Evolutionary conservation across 2,797 vertebrate genomes (phyloP), one percentile per base, ranked within the genome.

Genomic region (Galago senegalensis): DNA sequence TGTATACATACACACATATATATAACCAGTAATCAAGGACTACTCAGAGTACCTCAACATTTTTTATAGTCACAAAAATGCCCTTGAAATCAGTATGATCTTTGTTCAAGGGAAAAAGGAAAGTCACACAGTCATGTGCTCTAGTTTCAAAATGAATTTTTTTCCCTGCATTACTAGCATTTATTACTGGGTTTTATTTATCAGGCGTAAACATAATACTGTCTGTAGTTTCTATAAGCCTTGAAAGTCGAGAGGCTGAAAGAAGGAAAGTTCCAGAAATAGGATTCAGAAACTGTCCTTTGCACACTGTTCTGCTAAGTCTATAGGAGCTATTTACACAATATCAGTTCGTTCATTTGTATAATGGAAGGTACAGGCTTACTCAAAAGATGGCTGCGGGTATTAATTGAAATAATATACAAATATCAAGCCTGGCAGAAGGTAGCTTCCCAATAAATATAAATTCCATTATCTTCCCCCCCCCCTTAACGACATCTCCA

Each of bases 71-170:
- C 31, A 88, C 31, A 75, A 91, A 92, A 87, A 23, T 85, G 4
- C 12, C 80, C 92, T 96, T 97, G 75, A 97, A 96, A 86, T 96
- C 92, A 89, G 37, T 92, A 70, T 21, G 46, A 87, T 20, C 87
- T 96, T 95, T 95, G 31, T 69, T 89, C 61, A 95, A 87, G 46
- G 37, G 89, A 95, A 94, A 60, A 83, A 70, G 16, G 10, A 84
- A 91, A 95, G 18, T 18, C 8, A 60, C 31, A 49, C 21, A 83
- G 29, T 65, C 8, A n/a, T 60, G 9, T 81, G 27, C 7, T 27
- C 37, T 79, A 61, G 29, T 69, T 95, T 93, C n/a, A 84, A 93
- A 89, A 93, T 92, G 18, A 76, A 29, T 18, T 81, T 95, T 89
- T 89, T 46, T 86, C 82, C 27, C 5, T 73, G 3, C 3, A 87